Evolutionary conservation across 2,113 vertebrate genomes (phyloP).

Genomic region (Hyperopisus bebe): DNA sequence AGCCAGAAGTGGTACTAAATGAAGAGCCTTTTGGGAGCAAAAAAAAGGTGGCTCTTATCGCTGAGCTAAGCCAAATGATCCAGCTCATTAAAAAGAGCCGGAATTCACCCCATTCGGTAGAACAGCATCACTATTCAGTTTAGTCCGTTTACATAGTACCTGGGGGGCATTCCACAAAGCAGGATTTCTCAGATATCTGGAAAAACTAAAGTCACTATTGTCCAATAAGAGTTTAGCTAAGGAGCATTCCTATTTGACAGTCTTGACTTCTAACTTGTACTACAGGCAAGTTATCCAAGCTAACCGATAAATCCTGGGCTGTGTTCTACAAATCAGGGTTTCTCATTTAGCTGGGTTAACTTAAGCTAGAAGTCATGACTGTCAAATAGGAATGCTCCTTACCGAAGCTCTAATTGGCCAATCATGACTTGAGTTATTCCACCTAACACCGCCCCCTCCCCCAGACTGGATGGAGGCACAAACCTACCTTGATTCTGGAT

Average conservation of each 20-base stretch:
- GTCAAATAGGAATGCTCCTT: not conserved
- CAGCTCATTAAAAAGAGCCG: not conserved
- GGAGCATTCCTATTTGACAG: not conserved
- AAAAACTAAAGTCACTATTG: not conserved
- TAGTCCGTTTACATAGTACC: not conserved
- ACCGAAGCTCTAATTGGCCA: not conserved
- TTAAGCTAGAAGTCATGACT: not conserved
- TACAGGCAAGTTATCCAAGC: not conserved
- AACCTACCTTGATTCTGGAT: not conserved
- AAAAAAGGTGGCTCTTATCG: not conserved
- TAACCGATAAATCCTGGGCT: too few species aligned
- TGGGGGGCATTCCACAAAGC: not conserved
- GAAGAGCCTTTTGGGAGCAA: not conserved
- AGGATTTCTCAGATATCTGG: not conserved
- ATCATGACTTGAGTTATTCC: not conserved
- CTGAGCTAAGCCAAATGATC: not conserved
- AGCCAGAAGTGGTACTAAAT: not conserved
- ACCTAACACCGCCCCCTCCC: not conserved
- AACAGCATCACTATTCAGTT: not conserved
- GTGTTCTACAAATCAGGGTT: not conserved
- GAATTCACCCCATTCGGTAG: not conserved
- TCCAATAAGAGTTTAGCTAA: not conserved
- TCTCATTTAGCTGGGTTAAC: not conserved
- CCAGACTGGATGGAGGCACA: not conserved
- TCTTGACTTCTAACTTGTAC: not conserved